These are phyloP conservation scores for Sitophilus oryzae DNA, from an alignment of 1,140 invertebrate species.

Conservation along the genomic window DNA sequence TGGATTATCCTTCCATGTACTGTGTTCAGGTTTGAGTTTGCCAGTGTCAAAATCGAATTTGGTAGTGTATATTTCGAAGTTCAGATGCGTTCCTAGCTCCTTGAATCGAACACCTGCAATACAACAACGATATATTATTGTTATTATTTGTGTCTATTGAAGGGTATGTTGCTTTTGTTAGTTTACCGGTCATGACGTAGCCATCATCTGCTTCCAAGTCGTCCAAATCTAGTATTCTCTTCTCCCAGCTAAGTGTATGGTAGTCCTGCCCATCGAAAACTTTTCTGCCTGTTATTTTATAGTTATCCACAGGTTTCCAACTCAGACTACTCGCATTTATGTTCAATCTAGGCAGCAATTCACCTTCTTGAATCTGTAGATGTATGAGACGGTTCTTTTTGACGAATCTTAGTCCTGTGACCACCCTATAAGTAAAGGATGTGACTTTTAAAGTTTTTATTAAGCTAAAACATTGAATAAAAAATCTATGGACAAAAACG, in stretches of 20 bases:
- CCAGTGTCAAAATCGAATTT: background rate
- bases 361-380: constrained; percentile 70
- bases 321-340: constrained; percentile 52
- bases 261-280: constrained; percentile 57
- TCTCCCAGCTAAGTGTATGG: constrained; percentile 64
- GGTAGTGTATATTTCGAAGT: background rate
- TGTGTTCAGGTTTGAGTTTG: background rate
- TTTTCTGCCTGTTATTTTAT: constrained; percentile 47
- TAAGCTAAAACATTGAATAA: background rate
- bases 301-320: constrained; percentile 60
- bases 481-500: too few relatives aligned
- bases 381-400: constrained; percentile 68
- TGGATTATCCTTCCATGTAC: constrained; percentile 45
- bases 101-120: too few relatives aligned
- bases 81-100: constrained; percentile 58
- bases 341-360: constrained; percentile 54
- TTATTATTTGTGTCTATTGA: background rate
- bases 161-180: background rate
- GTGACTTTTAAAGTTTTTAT: background rate
- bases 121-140: background rate
- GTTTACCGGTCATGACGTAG: constrained; percentile 57
- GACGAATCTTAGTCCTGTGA: constrained; percentile 66
- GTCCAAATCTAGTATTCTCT: constrained; percentile 69
- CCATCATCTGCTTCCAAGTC: constrained; percentile 57
- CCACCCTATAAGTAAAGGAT: constrained; percentile 51